Conservation (phyloP, 2,113 vertebrate genomes). For the Lasiurus borealis region DNA sequence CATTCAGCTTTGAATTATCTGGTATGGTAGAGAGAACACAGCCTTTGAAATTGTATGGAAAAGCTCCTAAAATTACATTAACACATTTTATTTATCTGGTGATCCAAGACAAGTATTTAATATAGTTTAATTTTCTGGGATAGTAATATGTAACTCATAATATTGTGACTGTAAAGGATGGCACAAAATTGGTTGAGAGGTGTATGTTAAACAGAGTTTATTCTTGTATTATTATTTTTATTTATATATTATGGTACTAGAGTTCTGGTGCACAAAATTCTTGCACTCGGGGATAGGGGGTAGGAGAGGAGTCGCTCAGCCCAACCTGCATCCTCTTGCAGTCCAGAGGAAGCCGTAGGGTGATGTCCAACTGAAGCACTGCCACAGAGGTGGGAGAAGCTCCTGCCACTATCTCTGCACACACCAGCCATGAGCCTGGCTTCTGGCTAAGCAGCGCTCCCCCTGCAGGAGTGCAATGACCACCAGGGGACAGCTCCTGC, state of each 20-base stretch:
- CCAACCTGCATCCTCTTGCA: no score
- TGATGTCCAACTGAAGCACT: no score
- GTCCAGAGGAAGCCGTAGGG: no score
- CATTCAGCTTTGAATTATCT: background rate
- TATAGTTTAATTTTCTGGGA: background rate
- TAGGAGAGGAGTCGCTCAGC: no score
- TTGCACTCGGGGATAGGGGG: no score
- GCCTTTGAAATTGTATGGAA: background rate
- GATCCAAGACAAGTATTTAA: background rate
- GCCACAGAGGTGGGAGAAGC: no score
- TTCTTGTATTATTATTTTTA: background rate
- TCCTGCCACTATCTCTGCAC: no score
- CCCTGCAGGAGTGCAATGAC: no score
- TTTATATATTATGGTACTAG: background rate
- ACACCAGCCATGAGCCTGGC: fast-evolving
- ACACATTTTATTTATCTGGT: background rate
- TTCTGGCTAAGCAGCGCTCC: no score
- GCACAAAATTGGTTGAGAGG: background rate
- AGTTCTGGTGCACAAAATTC: no score
- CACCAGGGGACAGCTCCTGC: no score
- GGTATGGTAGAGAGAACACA: background rate
- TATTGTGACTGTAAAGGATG: background rate
- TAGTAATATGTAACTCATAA: background rate
- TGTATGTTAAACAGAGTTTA: background rate
- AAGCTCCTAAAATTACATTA: background rate